These are phyloP conservation scores for Thecocarcelia acutangulata DNA, from an alignment of 2,888 invertebrate genomes.

Conservation along the genomic window DNA sequence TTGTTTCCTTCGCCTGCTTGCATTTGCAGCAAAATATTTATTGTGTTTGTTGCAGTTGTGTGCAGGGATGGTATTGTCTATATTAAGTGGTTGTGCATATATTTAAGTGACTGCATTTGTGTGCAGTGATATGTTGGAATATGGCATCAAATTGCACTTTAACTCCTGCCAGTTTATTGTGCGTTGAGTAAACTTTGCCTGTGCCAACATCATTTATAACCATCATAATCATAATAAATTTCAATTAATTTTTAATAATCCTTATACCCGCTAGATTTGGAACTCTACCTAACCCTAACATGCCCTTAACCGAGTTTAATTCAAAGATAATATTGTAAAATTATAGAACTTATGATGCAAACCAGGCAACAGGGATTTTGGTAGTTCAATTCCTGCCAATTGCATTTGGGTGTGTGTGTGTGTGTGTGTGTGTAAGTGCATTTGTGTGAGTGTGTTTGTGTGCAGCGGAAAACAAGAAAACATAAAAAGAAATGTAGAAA, in stretches of 20 bases:
- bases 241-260: constrained; percentile 77
- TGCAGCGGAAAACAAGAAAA: constrained; percentile 64
- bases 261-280: constrained; percentile 10
- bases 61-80: neutral
- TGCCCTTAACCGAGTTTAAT: constrained; percentile 21
- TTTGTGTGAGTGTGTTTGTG: no score
- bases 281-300: constrained; percentile 5
- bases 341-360: constrained; percentile 18
- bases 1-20: neutral
- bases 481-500: neutral
- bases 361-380: constrained; percentile 53
- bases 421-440: no score
- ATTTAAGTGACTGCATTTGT: neutral
- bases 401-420: no score
- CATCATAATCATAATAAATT: constrained; percentile 80
- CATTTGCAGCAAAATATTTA: neutral
- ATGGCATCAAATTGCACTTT: constrained; percentile 57
- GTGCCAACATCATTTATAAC: constrained; percentile 69
- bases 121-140: neutral
- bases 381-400: neutral
- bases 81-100: neutral
- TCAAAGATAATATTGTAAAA: constrained; percentile 41
- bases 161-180: constrained; percentile 17
- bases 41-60: constrained; percentile 3
- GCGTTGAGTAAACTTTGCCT: neutral